phyloP scores from a whole-genome alignment of 2,888 invertebrate species.

The Mesodorylaimus sp. region DNA sequence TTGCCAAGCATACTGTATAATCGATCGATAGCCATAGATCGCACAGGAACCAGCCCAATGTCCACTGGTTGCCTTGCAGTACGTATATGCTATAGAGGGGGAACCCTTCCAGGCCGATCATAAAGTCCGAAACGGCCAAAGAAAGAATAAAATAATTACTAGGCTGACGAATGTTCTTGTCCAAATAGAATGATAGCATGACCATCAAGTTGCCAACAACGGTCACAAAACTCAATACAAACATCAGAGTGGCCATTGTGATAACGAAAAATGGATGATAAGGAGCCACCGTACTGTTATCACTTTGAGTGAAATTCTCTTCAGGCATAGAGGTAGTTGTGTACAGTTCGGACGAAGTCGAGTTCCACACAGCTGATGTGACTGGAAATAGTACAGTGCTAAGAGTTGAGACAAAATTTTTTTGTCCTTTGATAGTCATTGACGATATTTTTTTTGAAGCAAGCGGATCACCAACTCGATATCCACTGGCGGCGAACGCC shows the following conservation, averaged over 20 bases:
- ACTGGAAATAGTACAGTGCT: no score
- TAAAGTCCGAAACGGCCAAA: conserved; percentile 82
- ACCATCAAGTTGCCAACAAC: conserved; percentile 60
- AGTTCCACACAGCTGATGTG: no score
- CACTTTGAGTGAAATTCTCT: no score
- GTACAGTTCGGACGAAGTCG: no score
- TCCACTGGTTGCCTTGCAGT: conserved; percentile 74
- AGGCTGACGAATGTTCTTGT: conserved; percentile 54
- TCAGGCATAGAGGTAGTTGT: no score
- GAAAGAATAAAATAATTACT: conserved; percentile 99
- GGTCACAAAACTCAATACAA: conserved; percentile 21
- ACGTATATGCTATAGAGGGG: conserved; percentile 96
- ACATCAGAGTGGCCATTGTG: conserved; percentile 3
- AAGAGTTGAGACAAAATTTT: no score
- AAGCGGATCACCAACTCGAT: no score
- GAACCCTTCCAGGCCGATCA: conserved; percentile 93
- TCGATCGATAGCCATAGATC: conserved; percentile 96
- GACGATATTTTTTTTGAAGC: no score
- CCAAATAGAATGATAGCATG: conserved; percentile 26
- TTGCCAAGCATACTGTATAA: conserved; percentile 94
- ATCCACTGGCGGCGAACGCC: no score
- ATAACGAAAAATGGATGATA: no score
- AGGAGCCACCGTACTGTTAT: no score
- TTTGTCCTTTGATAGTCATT: no score
- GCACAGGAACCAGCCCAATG: conserved; percentile 79